Evolutionary conservation across 2,113 vertebrate genomes (phyloP), one percentile per base, ranked within the genome.

Genomic region (Petrocephalus zakoni): DNA sequence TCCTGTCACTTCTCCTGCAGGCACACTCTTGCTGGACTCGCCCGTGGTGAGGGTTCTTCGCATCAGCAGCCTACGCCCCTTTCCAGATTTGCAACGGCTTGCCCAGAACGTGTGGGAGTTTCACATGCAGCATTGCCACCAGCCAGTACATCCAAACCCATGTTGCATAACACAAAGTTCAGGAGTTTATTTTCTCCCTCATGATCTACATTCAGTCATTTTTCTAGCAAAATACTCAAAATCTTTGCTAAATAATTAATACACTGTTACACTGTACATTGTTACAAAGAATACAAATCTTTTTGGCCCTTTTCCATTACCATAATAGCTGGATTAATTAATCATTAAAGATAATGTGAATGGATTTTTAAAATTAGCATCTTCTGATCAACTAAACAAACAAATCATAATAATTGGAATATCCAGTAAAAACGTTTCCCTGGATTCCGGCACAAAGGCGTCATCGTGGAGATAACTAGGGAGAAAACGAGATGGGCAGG

Each of bases 61-160:
- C 34, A 19, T 37, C 42, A 21, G 37, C 72, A 81, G n/a, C 37
- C 78, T 56, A 37, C 88, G 4, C 11, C 55, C 37, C 25, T 15
- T 37, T 56, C 21, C n/a, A 52, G 34, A 21, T 17, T 2, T 55
- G 87, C 52, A 21, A 21, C 13, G 53, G 75, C 88, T 88, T 84
- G 78, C 55, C 88, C 53, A 61, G 88, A 46, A 9, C 2, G 49
- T n/a, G 87, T 81, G 75, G 87, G 87, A 17, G 72, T 72, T 42
- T 81, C 37, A 56, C 34, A 51, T 88, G 29, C 81, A 37, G 29
- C 37, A 11, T 15, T 75, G 64, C 51, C n/a, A 75, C 19, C 29
- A 88, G 49, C 47, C 87, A 72, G 21, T 19, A 55, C 53, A 37
- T 58, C 46, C 21, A 51, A 61, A 83, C n/a, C 13, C 34, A 47